These are phyloP conservation scores for Climacteris rufus DNA, from an alignment of 2,113 vertebrate genomes.

Conservation along the genomic window DNA sequence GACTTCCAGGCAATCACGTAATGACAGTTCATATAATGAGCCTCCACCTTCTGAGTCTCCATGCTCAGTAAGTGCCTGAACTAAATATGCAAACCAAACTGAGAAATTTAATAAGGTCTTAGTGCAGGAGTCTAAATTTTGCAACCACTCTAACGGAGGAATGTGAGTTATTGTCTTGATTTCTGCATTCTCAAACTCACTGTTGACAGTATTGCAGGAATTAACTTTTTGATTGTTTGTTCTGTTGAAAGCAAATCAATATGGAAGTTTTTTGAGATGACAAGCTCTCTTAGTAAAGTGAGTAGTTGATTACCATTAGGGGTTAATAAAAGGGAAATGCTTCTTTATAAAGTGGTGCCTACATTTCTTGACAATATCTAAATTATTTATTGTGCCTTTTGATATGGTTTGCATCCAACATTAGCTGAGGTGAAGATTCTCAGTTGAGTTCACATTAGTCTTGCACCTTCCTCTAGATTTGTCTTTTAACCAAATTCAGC, in stretches of 20 bases:
- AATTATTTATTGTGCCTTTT: neutral
- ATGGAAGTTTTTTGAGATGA: neutral
- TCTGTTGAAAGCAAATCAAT: neutral
- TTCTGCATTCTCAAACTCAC: neutral
- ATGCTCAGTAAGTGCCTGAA: neutral
- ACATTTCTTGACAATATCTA: neutral
- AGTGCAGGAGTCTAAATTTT: neutral
- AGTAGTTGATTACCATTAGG: neutral
- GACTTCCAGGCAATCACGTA: neutral
- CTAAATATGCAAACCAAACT: neutral
- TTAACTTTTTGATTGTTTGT: neutral
- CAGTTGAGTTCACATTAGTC: neutral
- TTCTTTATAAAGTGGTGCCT: neutral
- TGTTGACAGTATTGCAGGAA: neutral
- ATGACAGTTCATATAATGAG: neutral
- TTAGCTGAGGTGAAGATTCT: neutral
- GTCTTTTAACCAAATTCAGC: neutral
- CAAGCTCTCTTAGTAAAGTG: neutral
- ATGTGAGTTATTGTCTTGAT: neutral
- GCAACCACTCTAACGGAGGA: neutral
- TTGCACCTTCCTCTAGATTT: neutral
- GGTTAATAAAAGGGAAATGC: neutral
- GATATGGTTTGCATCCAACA: neutral
- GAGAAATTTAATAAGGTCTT: neutral
- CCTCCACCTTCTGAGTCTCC: neutral